These are phyloP conservation scores for Malurus splendens DNA, from an alignment of 2,797 vertebrate genomes.

Conservation along the genomic window DNA sequence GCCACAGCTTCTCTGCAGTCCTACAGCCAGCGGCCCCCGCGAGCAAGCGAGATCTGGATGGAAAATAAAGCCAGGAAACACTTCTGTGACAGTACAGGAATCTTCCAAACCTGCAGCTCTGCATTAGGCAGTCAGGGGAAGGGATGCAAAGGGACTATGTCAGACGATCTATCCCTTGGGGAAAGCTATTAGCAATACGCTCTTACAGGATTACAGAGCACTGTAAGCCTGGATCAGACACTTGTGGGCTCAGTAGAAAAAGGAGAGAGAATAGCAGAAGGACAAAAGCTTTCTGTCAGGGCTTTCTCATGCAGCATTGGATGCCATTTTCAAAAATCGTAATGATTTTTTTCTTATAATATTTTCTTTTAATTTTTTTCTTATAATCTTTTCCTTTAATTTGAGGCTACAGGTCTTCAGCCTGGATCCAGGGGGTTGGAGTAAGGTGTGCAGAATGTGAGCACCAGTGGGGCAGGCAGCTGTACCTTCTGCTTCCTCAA, in stretches of 20 bases:
- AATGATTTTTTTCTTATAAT: background rate
- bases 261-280: background rate
- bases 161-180: background rate
- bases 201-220: background rate
- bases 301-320: background rate
- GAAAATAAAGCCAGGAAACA: background rate
- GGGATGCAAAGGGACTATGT: background rate
- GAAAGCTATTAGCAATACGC: background rate
- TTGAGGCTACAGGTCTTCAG: background rate
- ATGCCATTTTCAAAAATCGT: background rate
- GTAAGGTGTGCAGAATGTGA: background rate
- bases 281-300: background rate
- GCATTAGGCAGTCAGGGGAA: background rate
- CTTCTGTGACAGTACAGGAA: background rate
- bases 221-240: background rate
- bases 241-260: background rate
- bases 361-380: background rate
- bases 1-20: background rate
- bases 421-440: fast-evolving
- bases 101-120: background rate
- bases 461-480: fast-evolving
- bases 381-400: background rate
- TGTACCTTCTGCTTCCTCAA: too few species aligned
- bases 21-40: fast-evolving
- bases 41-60: fast-evolving